Percentiles rank a stretch among this genome's conserved stretches.
These are phyloP conservation scores for Poicephalus gulielmi DNA, from an alignment of 2,113 vertebrate genomes.

Conservation along the genomic window DNA sequence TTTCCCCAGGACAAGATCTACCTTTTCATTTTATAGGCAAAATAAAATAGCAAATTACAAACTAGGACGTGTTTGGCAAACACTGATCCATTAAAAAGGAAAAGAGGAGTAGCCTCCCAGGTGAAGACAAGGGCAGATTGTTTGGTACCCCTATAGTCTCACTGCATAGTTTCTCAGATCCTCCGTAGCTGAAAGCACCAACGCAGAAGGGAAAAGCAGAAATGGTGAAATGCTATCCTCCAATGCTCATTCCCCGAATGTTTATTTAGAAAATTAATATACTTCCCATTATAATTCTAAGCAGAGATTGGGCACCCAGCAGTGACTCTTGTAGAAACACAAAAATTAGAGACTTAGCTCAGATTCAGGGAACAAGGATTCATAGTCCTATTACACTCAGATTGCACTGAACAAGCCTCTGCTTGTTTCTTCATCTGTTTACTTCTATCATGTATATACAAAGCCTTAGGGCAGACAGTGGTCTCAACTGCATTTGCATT, in stretches of 20 bases:
- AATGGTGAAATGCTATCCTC: neutral
- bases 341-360: neutral
- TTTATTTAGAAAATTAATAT: neutral
- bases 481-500: neutral
- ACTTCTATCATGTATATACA: neutral
- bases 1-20: neutral
- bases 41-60: neutral
- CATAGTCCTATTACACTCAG: neutral
- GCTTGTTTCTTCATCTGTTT: neutral
- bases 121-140: neutral
- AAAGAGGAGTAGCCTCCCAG: neutral
- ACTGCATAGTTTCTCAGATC: neutral
- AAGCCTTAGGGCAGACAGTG: neutral
- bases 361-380: neutral
- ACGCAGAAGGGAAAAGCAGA: neutral
- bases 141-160: neutral
- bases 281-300: neutral
- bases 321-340: neutral
- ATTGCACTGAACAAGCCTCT: neutral
- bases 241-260: neutral
- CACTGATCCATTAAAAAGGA: neutral
- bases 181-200: neutral
- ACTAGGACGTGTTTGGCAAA: neutral
- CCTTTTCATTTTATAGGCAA: neutral
- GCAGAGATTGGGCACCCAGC: neutral